Evolutionary conservation across 1,140 invertebrate genomes (phyloP), one percentile per base, ranked within the genome.

Genomic region (Metopolophium dirhodum): DNA sequence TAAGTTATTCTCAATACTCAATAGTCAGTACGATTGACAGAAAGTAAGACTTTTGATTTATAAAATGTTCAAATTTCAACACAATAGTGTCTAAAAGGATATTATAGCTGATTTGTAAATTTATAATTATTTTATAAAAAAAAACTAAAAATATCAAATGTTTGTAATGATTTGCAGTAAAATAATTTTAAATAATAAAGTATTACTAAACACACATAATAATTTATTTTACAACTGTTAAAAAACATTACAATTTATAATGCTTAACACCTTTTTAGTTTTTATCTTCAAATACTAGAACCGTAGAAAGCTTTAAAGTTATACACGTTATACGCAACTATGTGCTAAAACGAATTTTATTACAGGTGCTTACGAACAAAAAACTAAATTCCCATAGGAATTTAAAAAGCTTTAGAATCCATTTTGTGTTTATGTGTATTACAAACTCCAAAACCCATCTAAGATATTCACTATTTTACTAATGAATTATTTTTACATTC

Each of bases 321-420:
- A 41, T 85, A 26, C 83, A 45, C 83, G 9, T 11, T 41, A 41
- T 85, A 85, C 41, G 9, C 41, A 45, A 85, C 83, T 41, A 41
- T 85, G 23, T 85, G 22, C 37, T 45, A 85, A 85, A 45, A 45
- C 83, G 41, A 85, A 85, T 85, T 85, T 85, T 85, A 85, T 85
- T 85, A 41, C 83, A 41, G 83, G 35, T 41, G 83, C 41, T 85
- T 85, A 85, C 22, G 23, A 41, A 85, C 35, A 85, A 85, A 37
- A 85, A 85, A 85, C 37, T 41, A 14, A 45, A 85, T 85, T 41
- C 41, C 83, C 41, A 41, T 26, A 23, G 82, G 82, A 85, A 85
- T 85, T 85, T 35, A 85, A 85, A 85, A 85, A 85, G 35, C 23
- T 45, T 41, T 41, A 41, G 41, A 85, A 41, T 85, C 83, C 83